These are phyloP conservation scores for Tragulus kanchil DNA, from an alignment of 2,113 vertebrate species.

Conservation along the genomic window DNA sequence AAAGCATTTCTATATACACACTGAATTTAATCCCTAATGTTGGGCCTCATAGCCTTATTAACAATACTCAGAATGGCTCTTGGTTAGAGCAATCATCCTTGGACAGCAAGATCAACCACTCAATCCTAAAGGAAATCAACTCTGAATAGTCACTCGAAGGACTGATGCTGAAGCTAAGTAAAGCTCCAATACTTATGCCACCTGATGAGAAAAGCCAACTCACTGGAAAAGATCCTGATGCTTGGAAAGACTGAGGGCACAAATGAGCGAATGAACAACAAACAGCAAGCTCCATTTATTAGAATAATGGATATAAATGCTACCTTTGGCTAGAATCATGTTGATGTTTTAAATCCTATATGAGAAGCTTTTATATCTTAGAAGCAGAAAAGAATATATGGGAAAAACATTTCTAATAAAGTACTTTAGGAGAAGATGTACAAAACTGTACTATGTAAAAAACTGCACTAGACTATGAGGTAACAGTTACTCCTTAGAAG, in stretches of 20 bases:
- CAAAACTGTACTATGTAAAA: not conserved
- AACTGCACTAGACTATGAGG: not conserved
- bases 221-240: too few relatives aligned
- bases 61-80: slow-evolving; percentile 1
- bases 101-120: too few relatives aligned
- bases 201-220: too few relatives aligned
- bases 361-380: not conserved
- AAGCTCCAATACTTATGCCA: too few relatives aligned
- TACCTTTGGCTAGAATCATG: slow-evolving; percentile 23
- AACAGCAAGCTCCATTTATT: too few relatives aligned
- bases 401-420: slow-evolving; percentile 25
- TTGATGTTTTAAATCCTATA: slow-evolving; percentile 4
- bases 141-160: too few relatives aligned
- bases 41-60: slow-evolving; percentile 19
- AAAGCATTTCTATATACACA: not conserved
- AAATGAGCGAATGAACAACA: too few relatives aligned
- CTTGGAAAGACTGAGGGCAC: too few relatives aligned
- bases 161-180: too few relatives aligned
- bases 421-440: not conserved
- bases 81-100: too few relatives aligned
- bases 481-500: not conserved
- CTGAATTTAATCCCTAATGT: slow-evolving; percentile 45
- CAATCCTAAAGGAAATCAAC: too few relatives aligned
- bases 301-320: not conserved
- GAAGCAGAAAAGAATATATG: slow-evolving; percentile 25